These are phyloP conservation scores for Oreochromis aureus DNA, from an alignment of 2,113 vertebrate genomes.

Conservation along the genomic window DNA sequence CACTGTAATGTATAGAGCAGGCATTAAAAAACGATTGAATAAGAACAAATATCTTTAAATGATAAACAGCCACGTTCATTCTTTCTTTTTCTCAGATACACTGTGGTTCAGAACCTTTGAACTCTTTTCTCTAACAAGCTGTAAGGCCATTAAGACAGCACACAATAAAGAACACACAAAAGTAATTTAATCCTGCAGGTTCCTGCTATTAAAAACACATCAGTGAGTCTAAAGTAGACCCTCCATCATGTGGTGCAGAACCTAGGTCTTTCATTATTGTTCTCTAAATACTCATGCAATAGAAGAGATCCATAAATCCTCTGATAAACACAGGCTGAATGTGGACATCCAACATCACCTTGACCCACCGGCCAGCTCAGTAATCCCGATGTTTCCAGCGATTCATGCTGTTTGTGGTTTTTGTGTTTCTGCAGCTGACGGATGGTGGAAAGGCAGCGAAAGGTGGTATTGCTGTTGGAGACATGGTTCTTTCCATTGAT, in stretches of 20 bases:
- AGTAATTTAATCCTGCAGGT: not conserved
- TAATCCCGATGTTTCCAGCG: not conserved
- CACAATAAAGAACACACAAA: slow-evolving; percentile 25
- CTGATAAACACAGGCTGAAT: slow-evolving; percentile 3
- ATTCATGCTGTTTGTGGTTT: slow-evolving; percentile 4
- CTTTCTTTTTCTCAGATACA: not conserved
- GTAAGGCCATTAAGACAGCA: not conserved
- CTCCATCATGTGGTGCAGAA: slow-evolving; percentile 4
- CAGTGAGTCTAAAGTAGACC: not conserved
- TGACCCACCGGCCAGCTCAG: not conserved
- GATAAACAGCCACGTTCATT: not conserved
- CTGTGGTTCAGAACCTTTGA: not conserved
- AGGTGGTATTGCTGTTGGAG: slow-evolving; percentile 83
- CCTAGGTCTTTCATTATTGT: slow-evolving; percentile 26
- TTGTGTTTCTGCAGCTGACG: slow-evolving; percentile 77
- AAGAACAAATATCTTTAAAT: not conserved
- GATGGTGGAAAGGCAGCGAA: slow-evolving; percentile 88
- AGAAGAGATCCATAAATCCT: slow-evolving; percentile 9
- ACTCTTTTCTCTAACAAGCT: slow-evolving; percentile 3
- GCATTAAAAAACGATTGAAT: not conserved
- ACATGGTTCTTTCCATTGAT: slow-evolving; percentile 89
- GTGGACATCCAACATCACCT: not conserved
- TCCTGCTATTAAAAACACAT: slow-evolving; percentile 6
- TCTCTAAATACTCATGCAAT: not conserved
- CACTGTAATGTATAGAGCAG: not conserved